Evolutionary conservation across 2,113 vertebrate genomes (phyloP).

Genomic region (Phyllopteryx taeniolatus): DNA sequence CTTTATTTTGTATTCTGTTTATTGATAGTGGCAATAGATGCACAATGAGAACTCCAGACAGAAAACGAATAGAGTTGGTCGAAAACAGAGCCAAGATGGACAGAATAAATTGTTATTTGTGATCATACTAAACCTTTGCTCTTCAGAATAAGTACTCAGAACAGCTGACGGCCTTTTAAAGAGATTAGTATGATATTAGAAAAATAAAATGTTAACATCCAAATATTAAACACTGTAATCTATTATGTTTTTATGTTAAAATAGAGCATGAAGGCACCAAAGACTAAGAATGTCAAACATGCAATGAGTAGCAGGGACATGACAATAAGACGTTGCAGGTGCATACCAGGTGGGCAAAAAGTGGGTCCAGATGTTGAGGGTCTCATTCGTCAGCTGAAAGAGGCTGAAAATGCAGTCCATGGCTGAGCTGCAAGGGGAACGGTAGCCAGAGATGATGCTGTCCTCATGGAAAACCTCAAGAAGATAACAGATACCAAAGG

Average conservation of each 20-base stretch:
- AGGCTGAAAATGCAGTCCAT: slow-evolving; percentile 85
- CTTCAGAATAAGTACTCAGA: neutral
- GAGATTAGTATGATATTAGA: neutral
- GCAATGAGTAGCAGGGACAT: neutral
- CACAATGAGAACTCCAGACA: too few relatives aligned
- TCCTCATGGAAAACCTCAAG: slow-evolving; percentile 86
- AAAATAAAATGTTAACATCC: neutral
- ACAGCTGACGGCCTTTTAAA: too few relatives aligned
- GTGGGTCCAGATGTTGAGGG: slow-evolving; percentile 95
- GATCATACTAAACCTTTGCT: neutral
- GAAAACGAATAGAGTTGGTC: neutral
- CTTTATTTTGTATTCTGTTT: neutral
- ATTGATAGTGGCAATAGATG: neutral
- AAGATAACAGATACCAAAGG: neutral
- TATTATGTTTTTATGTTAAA: neutral
- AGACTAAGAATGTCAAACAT: neutral
- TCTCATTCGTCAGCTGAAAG: slow-evolving; percentile 94
- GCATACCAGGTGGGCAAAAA: slow-evolving; percentile 86
- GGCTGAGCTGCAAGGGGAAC: slow-evolving; percentile 84
- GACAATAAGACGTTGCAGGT: neutral
- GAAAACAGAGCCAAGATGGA: too few relatives aligned
- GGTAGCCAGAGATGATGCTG: slow-evolving; percentile 88
- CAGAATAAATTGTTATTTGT: too few relatives aligned
- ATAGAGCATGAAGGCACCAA: too few relatives aligned
- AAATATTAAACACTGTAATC: neutral